These are phyloP conservation scores for Luehdorfia chinensis DNA, from an alignment of 1,140 invertebrate genomes.

Conservation along the genomic window DNA sequence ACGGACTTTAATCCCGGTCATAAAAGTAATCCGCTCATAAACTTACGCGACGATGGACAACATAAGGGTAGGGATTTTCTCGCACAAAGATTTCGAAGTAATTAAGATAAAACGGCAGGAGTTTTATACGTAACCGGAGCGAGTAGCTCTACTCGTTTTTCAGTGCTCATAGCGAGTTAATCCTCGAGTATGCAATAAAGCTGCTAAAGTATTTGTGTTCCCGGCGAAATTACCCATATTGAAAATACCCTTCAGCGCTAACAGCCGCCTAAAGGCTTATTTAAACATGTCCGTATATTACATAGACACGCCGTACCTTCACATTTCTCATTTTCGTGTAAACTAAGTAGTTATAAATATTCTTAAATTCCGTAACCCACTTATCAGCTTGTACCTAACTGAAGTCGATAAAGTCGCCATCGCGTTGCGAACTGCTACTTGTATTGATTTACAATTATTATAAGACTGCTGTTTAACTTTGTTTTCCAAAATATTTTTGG, in stretches of 20 bases:
- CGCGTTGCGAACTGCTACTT: conserved; percentile 23
- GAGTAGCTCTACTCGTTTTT: conserved; percentile 55
- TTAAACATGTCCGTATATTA: conserved; percentile 54
- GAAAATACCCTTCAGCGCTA: conserved; percentile 73
- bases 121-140: conserved; percentile 64
- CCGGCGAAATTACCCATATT: conserved; percentile 74
- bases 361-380: not conserved
- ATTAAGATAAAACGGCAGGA: conserved; percentile 74
- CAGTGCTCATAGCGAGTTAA: conserved; percentile 70
- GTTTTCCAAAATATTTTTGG: too few species aligned
- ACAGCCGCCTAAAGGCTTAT: conserved; percentile 67
- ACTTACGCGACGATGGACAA: conserved; percentile 75
- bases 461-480: conserved; percentile 38
- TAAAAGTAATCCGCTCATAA: conserved; percentile 76
- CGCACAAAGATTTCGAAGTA: conserved; percentile 72
- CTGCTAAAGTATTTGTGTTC: conserved; percentile 72
- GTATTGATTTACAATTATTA: conserved; percentile 45
- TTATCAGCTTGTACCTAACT: not conserved
- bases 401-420: conserved; percentile 1
- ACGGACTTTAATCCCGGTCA: conserved; percentile 71
- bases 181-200: conserved; percentile 73
- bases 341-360: not conserved
- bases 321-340: conserved; percentile 7
- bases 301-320: conserved; percentile 28
- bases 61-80: conserved; percentile 73